phyloP scores from a whole-genome alignment of 1,140 invertebrate genomes.

The Mercenaria mercenaria region DNA sequence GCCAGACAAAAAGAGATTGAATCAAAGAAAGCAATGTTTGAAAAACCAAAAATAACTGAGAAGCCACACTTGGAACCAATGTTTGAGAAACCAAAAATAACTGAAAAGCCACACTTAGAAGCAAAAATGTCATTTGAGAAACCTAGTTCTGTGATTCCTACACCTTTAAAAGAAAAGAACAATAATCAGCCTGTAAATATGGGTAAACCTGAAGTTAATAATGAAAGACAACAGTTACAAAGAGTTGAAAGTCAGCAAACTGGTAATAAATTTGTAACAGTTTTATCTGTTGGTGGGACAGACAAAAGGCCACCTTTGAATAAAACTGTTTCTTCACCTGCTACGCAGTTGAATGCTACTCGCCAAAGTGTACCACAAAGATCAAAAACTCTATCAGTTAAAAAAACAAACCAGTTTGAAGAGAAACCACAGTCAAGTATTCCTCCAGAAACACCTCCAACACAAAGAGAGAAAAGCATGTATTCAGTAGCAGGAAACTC shows the following conservation, averaged over 20 bases:
- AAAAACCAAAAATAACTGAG: slow-evolving; percentile 11
- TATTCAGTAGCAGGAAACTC: slow-evolving; percentile 14
- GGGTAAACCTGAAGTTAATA: neutral
- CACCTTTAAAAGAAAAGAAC: neutral
- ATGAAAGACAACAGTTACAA: neutral
- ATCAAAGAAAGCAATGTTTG: slow-evolving; percentile 16
- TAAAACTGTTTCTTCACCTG: neutral
- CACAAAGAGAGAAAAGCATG: neutral
- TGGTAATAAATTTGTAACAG: slow-evolving; percentile 36
- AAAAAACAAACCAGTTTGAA: neutral
- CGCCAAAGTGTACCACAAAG: neutral
- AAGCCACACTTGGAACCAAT: neutral
- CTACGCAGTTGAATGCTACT: neutral
- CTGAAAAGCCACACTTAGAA: neutral
- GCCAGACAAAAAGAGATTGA: slow-evolving; percentile 9
- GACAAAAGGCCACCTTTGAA: neutral
- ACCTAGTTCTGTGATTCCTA: neutral
- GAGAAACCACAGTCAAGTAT: slow-evolving; percentile 48
- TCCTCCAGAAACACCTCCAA: neutral
- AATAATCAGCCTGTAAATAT: neutral
- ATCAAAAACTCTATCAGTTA: slow-evolving; percentile 40
- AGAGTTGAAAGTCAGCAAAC: neutral
- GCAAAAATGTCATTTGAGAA: neutral
- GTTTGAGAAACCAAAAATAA: slow-evolving; percentile 26
- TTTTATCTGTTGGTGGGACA: neutral